Evolutionary conservation across 2,113 vertebrate species (phyloP), one percentile per base, ranked within the genome.

Genomic region (Scytalopus superciliaris): DNA sequence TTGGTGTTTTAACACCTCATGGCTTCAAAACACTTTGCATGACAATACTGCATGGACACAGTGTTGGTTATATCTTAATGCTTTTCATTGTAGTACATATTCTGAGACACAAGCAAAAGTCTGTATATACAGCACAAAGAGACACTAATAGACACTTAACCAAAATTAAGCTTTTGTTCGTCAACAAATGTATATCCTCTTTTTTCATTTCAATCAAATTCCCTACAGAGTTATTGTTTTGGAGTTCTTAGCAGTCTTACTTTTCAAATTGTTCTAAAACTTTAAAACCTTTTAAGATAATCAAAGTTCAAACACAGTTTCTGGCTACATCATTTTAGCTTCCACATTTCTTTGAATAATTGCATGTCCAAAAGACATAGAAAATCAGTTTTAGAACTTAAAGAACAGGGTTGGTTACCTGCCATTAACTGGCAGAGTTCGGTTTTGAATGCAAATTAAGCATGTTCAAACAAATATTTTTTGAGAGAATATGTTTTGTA

Each of bases 261-360:
- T 50, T 93, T 84, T 86, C 66, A 92, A 57, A 68, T 67, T 63
- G 50, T 81, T 95, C 69, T 86, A 62, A 87, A 93, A 78, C 90
- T 97, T 97, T 92, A 92, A 98, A 97, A 96, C 82, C 76, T 94
- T 96, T 97, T 94, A 90, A 96, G 74, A 96, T 85, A 93, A 96
- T 90, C 73, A 91, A 70, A 88, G 69, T 57, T 78, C 91, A 94
- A 95, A 73, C 64, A 52, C 53, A 59, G 33, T 93, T 93, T n/a
- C 19, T 15, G 42, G 79, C 67, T 56, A 52, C 59, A 75, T 83
- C 21, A 53, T 74, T 96, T 68, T 64, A 77, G 53, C 53, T 52
- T 53, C 57, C 25, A 33, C 66, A 62, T 31, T 72, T 76, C 60
- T 90, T 90, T 93, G 69, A 85, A 85, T 60, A 96, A 80, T 42